Base-by-base conservation (phyloP, 2,797 vertebrate genomes). In the Coracias cyanogaster region DNA sequence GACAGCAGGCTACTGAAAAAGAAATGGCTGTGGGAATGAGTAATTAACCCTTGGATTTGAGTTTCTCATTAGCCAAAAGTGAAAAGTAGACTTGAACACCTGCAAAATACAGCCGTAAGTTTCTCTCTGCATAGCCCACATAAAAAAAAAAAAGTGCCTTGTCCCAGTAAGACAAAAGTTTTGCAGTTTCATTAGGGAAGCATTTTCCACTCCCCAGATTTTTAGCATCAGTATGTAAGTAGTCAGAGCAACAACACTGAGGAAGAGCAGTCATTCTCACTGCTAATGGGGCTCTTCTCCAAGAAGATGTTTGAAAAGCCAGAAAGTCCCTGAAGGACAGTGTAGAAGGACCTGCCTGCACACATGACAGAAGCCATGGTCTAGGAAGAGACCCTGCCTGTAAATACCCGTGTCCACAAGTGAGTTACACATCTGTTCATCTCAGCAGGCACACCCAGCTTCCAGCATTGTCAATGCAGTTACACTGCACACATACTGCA, bases 301-400 rank as follows among this genome's bases (percentile, higher is more conserved):
- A 80, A 46, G 35, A 55, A 29, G 28, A 73, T 1, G 0, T 64
- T 43, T 64, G 55, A 55, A 87, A 94, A 67, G 14, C 13, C 41
- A 93, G 9, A 25, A 66, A 89, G 46, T 16, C 51, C 43, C 37
- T 73, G 22, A 72, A 48, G 54, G 12, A 54, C 37, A 76, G 29
- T 5, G 31, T 0, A 55, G 35, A 84, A 92, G n/a, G 60, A 90
- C 28, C 28, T 51, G 25, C 10, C 82, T 3, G 9, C 60, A 37
- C 20, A 57, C 41, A 46, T 0, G 9, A 31, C 2, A 77, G n/a
- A 80, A 80, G 37, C 31, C 35, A 49, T 0, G 0, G 28, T 7
- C 31, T 26, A 72, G 74, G 55, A 91, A 74, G 14, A 20, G 21
- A 74, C 8, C 15, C 65, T 55, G 18, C 29, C 58, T 81, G 45